phyloP scores from a whole-genome alignment of 2,113 vertebrate genomes.

The Callocephalon fimbriatum region DNA sequence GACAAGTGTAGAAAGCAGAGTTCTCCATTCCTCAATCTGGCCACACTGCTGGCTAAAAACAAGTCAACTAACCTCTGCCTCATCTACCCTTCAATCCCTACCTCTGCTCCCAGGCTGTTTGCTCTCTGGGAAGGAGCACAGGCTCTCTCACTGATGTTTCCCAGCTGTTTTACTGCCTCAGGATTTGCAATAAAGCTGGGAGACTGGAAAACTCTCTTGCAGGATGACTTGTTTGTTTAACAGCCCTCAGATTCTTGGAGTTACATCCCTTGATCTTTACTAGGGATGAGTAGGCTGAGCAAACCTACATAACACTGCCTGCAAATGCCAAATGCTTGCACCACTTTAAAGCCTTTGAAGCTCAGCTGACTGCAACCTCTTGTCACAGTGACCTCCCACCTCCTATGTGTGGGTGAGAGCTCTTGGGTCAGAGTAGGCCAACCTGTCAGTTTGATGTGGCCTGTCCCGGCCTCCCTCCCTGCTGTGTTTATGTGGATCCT shows the following conservation, averaged over 20 bases:
- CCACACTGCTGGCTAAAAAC: not conserved
- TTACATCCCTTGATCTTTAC: not conserved
- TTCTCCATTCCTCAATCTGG: not conserved
- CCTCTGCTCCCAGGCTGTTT: not conserved
- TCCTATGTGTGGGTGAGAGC: not conserved
- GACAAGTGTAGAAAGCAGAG: not conserved
- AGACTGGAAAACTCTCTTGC: not conserved
- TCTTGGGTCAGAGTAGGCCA: not conserved
- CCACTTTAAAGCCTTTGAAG: not conserved
- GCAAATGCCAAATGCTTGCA: not conserved
- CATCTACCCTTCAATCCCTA: accelerated
- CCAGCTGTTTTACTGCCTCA: not conserved
- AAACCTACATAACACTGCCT: not conserved
- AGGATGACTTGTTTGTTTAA: not conserved
- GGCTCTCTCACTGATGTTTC: not conserved
- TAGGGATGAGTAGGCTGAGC: not conserved
- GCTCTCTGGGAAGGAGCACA: not conserved
- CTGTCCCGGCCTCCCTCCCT: not conserved
- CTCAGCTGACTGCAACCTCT: not conserved
- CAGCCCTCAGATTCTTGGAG: not conserved
- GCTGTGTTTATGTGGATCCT: not conserved
- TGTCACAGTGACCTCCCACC: slow-evolving; percentile 20
- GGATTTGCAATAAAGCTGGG: not conserved
- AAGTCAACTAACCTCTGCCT: not conserved
- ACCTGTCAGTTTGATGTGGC: not conserved